Evolutionary conservation across 2,113 vertebrate genomes (phyloP), one percentile per base, ranked within the genome.

Genomic region (Sinocyclocheilus anophthalmus): DNA sequence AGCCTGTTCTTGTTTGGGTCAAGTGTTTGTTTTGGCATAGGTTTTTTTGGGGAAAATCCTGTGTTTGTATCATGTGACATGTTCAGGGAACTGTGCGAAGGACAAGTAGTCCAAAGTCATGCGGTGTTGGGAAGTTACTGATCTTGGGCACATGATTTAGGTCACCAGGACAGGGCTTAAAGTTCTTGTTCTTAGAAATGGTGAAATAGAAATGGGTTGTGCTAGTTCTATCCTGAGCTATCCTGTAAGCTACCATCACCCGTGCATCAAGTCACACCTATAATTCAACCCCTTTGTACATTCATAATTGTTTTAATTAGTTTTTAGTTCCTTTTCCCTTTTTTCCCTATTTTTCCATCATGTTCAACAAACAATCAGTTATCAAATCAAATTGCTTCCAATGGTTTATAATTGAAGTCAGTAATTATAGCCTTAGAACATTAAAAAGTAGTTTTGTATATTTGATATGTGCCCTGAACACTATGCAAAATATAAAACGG

Each of bases 401-500:
- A 89, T 89, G 84, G 85, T 85, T 85, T 83, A 87, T 89, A 89
- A 89, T 87, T 87, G 88, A 87, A 85, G 65, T 89, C 78, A 55
- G 80, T 89, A 89, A 89, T 89, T 89, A 89, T 87, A 89, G 86
- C 88, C 88, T 86, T 89, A 89, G 85, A 89, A 89, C 88, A 89
- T 89, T 87, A 57, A 89, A 87, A 89, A 87, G 86, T 85, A 77
- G 81, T 78, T 87, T 85, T 87, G 86, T 87, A 77, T 79, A 16
- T 89, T 87, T 85, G 86, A 75, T 87, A 76, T 84, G 67, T 89
- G 78, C 83, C 80, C 86, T 76, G 85, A 78, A 87, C 83, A 83
- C 85, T 77, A 87, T 84, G 61, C 84, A 85, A 84, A 87, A 61
- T 79, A 80, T 81, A 87, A 89, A 87, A 87, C 65, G 45, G 80